phyloP scores from a whole-genome alignment of 2,888 invertebrate genomes.

The Andrena hattorfiana region DNA sequence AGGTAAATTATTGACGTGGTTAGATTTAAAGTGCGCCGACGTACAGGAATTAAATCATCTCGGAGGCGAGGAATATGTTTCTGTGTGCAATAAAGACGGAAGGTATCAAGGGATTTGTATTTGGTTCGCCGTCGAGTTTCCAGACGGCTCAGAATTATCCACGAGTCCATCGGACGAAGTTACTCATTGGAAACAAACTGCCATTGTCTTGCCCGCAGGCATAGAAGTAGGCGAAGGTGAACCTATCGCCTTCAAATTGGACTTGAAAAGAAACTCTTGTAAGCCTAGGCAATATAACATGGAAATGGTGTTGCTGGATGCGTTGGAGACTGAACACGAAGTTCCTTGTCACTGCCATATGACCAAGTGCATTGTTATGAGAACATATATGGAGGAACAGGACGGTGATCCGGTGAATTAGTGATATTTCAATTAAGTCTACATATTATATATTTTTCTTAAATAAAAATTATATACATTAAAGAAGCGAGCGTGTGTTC shows the following conservation, averaged over 20 bases:
- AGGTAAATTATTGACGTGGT: constrained; percentile 88
- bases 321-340: constrained; percentile 90
- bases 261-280: constrained; percentile 86
- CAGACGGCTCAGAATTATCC: constrained; percentile 86
- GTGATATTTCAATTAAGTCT: background rate
- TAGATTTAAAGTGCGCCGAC: constrained; percentile 89
- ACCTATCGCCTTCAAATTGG: constrained; percentile 90
- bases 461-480: too few species aligned
- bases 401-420: constrained; percentile 2
- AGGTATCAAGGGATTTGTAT: constrained; percentile 91
- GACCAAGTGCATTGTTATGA: constrained; percentile 92
- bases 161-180: constrained; percentile 87
- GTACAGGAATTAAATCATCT: constrained; percentile 88
- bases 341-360: constrained; percentile 91
- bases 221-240: constrained; percentile 87
- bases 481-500: too few species aligned
- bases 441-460: too few species aligned
- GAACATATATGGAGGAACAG: constrained; percentile 87
- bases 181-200: constrained; percentile 92
- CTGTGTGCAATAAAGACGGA: constrained; percentile 86
- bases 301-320: constrained; percentile 89
- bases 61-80: constrained; percentile 87
- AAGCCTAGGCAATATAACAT: constrained; percentile 89
- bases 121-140: constrained; percentile 93
- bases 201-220: constrained; percentile 90